Base-by-base conservation (phyloP, 2,888 invertebrate species). In the Gisinianus flammeolus region DNA sequence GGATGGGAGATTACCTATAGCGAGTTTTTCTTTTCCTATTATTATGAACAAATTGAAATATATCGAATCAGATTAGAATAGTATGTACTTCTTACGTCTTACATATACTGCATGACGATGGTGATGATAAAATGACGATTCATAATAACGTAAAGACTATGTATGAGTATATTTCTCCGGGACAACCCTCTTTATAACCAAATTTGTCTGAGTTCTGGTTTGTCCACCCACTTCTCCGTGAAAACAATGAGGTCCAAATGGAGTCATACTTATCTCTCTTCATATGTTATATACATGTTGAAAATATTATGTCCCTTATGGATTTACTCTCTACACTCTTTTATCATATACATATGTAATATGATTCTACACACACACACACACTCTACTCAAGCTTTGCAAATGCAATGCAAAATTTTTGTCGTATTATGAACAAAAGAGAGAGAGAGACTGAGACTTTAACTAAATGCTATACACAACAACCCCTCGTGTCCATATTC, bases 181-280 rank as follows among this genome's bases (percentile, higher is more conserved):
- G 67, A 67, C 33, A n/a, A 67, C 75, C 75, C 67, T 66, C 76
- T 76, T 68, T 76, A 56, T 76, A 28, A 76, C 76, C 76, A 68
- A 76, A 76, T 68, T 68, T 68, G 76, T 68, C 76, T 68, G 16
- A 28, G 30, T 76, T 68, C 76, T 76, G 76, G 76, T 76, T 76
- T 76, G 52, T 67, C 67, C 54, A 66, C 76, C 76, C 68, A 76
- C 76, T 26, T 44, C 35, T 44, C 22, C 44, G 44, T 44, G 24
- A 2, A 24, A 19, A 58, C 70, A 70, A 70, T 54, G 70, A 70
- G 52, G 54, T 26, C 70, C 70, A 70, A 70, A 70, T 54, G 70
- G 70, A 70, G 70, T 54, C 70, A 70, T 70, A 54, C 54, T 54
- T 70, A 69, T 35, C 69, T 28, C 16, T 54, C 26, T 70, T 54